Evolutionary conservation across 2,113 vertebrate species (phyloP).

Genomic region (Anolis carolinensis): DNA sequence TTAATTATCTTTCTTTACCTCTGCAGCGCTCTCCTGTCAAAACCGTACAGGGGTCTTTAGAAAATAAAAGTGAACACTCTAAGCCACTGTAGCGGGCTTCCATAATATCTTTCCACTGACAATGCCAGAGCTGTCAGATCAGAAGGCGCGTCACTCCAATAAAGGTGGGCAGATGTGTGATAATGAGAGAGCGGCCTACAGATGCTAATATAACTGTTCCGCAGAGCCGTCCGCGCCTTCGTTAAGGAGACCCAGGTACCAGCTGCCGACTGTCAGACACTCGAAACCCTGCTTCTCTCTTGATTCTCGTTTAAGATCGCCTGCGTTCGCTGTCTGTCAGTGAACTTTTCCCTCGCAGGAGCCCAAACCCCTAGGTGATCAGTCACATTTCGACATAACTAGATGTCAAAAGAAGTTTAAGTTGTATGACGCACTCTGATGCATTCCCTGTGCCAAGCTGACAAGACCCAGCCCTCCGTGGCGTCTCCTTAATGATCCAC

Average conservation of each 20-base stretch:
- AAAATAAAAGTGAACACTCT: slow-evolving; percentile 78
- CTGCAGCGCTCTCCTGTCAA: slow-evolving; percentile 76
- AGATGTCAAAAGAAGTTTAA: slow-evolving; percentile 87
- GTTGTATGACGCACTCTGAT: slow-evolving; percentile 78
- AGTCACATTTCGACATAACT: slow-evolving; percentile 85
- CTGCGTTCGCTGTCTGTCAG: slow-evolving; percentile 85
- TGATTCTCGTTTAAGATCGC: slow-evolving; percentile 91
- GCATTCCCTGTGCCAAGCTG: slow-evolving; percentile 71
- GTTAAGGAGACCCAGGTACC: slow-evolving; percentile 91
- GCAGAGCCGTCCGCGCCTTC: slow-evolving; percentile 83
- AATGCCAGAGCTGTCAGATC: slow-evolving; percentile 92
- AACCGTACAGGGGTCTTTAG: slow-evolving; percentile 75
- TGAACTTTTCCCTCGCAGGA: slow-evolving; percentile 86
- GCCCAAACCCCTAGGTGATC: slow-evolving; percentile 86
- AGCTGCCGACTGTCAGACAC: slow-evolving; percentile 93
- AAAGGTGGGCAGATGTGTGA: slow-evolving; percentile 98
- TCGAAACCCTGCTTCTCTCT: slow-evolving; percentile 80
- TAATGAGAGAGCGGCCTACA: slow-evolving; percentile 99
- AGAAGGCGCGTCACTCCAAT: slow-evolving; percentile 86
- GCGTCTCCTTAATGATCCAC: slow-evolving; percentile 88
- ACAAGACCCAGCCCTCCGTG: slow-evolving; percentile 76
- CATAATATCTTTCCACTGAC: slow-evolving; percentile 80
- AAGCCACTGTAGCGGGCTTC: slow-evolving; percentile 77
- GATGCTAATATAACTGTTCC: slow-evolving; percentile 94
- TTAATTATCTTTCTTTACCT: slow-evolving; percentile 85